These are phyloP conservation scores for Alloscopus bannaensis DNA, from an alignment of 2,888 invertebrate genomes.

Conservation along the genomic window DNA sequence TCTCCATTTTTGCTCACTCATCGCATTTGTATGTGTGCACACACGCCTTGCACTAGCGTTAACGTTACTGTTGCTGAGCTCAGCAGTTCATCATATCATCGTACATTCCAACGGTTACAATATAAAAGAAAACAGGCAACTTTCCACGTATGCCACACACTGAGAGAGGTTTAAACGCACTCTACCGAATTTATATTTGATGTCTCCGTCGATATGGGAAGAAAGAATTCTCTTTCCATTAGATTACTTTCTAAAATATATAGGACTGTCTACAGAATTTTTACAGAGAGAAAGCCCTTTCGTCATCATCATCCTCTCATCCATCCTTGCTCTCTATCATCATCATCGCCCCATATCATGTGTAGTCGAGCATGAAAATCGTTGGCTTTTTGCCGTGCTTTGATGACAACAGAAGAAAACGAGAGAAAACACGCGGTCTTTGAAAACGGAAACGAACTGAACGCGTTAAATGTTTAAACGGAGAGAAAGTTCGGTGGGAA, in stretches of 20 bases:
- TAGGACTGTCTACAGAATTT: too few relatives aligned
- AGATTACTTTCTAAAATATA: too few relatives aligned
- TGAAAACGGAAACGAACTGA: too few relatives aligned
- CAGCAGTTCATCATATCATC: slow-evolving; percentile 28
- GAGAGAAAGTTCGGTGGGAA: too few relatives aligned
- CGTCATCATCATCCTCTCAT: slow-evolving; percentile 9
- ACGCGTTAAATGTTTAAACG: too few relatives aligned
- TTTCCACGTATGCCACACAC: neutral
- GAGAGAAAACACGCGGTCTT: too few relatives aligned
- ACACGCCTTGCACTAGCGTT: too few relatives aligned
- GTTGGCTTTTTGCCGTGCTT: slow-evolving; percentile 14
- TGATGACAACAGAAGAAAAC: neutral
- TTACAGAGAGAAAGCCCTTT: too few relatives aligned
- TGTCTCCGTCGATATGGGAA: slow-evolving; percentile 3
- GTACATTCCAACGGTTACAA: too few relatives aligned
- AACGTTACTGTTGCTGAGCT: slow-evolving; percentile 37
- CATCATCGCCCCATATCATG: slow-evolving; percentile 29
- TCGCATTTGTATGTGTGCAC: too few relatives aligned
- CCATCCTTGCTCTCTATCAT: slow-evolving; percentile 9
- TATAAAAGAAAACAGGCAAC: neutral
- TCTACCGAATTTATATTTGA: neutral
- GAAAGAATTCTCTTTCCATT: too few relatives aligned
- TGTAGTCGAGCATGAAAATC: slow-evolving; percentile 30
- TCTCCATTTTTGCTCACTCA: slow-evolving; percentile 27
- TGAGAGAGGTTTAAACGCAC: neutral